phyloP scores from a whole-genome alignment of 2,888 invertebrate species.

The Venusia cambrica region DNA sequence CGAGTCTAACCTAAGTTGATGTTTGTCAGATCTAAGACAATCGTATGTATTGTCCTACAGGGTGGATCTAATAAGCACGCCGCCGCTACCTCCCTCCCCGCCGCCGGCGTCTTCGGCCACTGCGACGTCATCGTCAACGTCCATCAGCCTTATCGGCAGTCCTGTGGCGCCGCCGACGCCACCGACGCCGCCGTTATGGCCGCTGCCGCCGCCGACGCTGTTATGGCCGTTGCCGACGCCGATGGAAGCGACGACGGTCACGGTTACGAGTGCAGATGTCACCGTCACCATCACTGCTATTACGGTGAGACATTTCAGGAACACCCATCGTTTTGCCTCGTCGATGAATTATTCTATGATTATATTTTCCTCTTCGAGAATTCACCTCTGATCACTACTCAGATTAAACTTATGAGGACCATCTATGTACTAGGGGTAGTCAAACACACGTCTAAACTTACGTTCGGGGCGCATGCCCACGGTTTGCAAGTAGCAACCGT shows the following conservation, averaged over 20 bases:
- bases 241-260: slow-evolving; percentile 34
- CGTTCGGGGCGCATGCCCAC: no score
- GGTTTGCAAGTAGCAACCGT: no score
- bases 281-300: slow-evolving; percentile 36
- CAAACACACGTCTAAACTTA: no score
- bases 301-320: slow-evolving; percentile 31
- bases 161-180: slow-evolving; percentile 39
- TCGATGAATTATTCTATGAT: no score
- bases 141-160: slow-evolving; percentile 29
- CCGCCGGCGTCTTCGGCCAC: slow-evolving; percentile 45
- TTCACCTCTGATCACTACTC: no score
- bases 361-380: no score
- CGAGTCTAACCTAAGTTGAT: no score
- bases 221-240: slow-evolving; percentile 21
- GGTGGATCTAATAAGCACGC: slow-evolving; percentile 56
- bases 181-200: slow-evolving; percentile 37
- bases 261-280: slow-evolving; percentile 34
- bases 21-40: background rate
- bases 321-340: no score
- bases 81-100: slow-evolving; percentile 66
- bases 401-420: no score
- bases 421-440: no score
- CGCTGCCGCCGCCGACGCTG: slow-evolving; percentile 32
- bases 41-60: slow-evolving; percentile 38
- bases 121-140: slow-evolving; percentile 23